These are phyloP conservation scores for Xylophagus ater DNA, from an alignment of 2,888 invertebrate genomes.

Conservation along the genomic window DNA sequence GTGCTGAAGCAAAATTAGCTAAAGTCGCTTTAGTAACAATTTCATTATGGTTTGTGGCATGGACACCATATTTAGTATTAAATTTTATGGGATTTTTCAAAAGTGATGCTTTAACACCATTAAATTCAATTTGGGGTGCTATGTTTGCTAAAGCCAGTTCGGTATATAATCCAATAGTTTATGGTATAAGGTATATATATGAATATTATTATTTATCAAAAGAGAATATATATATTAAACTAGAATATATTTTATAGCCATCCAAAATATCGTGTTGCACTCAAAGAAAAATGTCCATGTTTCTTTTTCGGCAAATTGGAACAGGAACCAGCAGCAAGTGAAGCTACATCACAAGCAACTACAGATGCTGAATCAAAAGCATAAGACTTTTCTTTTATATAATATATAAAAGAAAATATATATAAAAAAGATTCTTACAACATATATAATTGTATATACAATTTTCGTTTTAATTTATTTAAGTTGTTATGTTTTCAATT, in stretches of 20 bases:
- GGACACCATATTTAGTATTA: constrained; percentile 81
- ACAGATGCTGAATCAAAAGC: constrained; percentile 34
- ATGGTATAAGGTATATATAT: constrained; percentile 84
- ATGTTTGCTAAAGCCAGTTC: constrained; percentile 87
- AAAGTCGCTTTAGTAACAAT: constrained; percentile 87
- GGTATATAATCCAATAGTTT: constrained; percentile 83
- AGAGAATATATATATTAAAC: no score
- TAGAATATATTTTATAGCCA: constrained; percentile 48
- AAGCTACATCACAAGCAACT: constrained; percentile 34
- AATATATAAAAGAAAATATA: constrained; percentile 1
- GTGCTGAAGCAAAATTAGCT: constrained; percentile 77
- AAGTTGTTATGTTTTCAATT: no score
- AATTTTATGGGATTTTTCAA: constrained; percentile 73
- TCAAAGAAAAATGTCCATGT: constrained; percentile 64
- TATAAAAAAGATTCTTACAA: not conserved
- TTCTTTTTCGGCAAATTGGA: constrained; percentile 36
- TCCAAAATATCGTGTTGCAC: constrained; percentile 65
- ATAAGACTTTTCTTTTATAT: constrained; percentile 20
- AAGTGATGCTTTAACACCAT: constrained; percentile 58
- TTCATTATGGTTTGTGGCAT: constrained; percentile 82
- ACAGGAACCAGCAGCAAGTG: constrained; percentile 31
- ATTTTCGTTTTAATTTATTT: not conserved
- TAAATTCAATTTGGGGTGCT: constrained; percentile 80
- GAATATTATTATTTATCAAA: no score
- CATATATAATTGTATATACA: not conserved